Evolutionary conservation across 1,140 invertebrate genomes (phyloP).

Genomic region (Drosophila insularis): DNA sequence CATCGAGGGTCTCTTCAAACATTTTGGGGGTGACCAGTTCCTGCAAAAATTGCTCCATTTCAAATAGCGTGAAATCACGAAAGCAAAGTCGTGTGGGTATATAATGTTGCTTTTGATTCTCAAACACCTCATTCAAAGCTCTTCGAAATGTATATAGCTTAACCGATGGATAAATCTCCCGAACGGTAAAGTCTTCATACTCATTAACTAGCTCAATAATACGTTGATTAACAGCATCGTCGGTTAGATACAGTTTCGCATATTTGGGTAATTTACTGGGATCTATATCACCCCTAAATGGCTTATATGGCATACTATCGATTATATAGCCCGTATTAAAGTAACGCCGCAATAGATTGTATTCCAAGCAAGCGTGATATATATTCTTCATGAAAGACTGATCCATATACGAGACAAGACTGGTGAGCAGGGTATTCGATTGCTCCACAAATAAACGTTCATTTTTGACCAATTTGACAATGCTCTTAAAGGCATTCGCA

Average conservation of each 20-base stretch:
- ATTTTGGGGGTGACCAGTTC: slow-evolving; percentile 63
- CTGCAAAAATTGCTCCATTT: slow-evolving; percentile 59
- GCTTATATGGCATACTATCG: slow-evolving; percentile 1
- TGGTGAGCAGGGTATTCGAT: slow-evolving; percentile 47
- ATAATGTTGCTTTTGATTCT: slow-evolving; percentile 46
- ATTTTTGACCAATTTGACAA: slow-evolving; percentile 55
- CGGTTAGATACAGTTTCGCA: slow-evolving; percentile 57
- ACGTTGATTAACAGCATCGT: slow-evolving; percentile 61
- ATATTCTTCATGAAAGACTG: slow-evolving; percentile 47
- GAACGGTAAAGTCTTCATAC: slow-evolving; percentile 47
- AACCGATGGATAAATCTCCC: slow-evolving; percentile 45
- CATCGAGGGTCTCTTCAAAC: slow-evolving; percentile 17
- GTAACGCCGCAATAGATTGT: slow-evolving; percentile 60
- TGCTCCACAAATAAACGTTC: slow-evolving; percentile 63
- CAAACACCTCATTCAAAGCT: slow-evolving; percentile 54
- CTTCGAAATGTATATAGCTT: slow-evolving; percentile 58
- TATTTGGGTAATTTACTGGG: slow-evolving; percentile 47
- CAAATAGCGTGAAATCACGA: slow-evolving; percentile 71
- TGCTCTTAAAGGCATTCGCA: slow-evolving; percentile 60
- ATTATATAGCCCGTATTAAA: slow-evolving; percentile 54
- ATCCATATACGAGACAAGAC: slow-evolving; percentile 46
- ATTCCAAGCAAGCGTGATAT: slow-evolving; percentile 61
- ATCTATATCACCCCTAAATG: slow-evolving; percentile 31
- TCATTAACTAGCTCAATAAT: slow-evolving; percentile 52
- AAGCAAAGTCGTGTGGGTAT: slow-evolving; percentile 69